A percentile compares a stretch with the other conserved stretches of the same genome.
These are phyloP conservation scores for Kryptolebias ocellatus DNA, from an alignment of 2,797 vertebrate genomes.

Conservation along the genomic window DNA sequence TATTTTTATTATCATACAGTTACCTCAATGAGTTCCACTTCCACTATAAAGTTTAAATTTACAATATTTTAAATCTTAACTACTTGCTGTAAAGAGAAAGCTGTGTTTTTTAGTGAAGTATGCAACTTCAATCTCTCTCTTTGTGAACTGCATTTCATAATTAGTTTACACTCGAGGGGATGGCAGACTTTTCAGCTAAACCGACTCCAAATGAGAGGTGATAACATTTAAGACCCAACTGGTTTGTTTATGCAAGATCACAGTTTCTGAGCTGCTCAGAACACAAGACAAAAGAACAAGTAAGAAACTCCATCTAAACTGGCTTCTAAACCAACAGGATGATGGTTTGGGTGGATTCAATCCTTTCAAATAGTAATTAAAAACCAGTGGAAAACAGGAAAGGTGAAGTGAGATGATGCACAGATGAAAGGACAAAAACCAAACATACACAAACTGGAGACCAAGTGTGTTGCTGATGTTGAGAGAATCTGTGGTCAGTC, in stretches of 20 bases:
- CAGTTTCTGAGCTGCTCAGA: background rate
- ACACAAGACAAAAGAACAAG: background rate
- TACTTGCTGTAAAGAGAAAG: no score
- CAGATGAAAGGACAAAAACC: slow-evolving; percentile 17
- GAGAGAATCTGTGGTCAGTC: slow-evolving; percentile 57
- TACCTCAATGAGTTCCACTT: background rate
- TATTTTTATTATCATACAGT: no score
- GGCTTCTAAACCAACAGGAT: no score
- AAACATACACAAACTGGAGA: slow-evolving; percentile 44
- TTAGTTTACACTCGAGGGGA: no score
- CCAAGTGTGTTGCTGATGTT: slow-evolving; percentile 60
- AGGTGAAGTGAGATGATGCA: background rate
- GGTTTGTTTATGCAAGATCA: no score
- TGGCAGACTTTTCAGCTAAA: no score
- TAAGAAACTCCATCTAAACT: background rate
- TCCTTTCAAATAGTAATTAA: slow-evolving; percentile 19
- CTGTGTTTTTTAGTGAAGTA: no score
- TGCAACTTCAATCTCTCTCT: background rate
- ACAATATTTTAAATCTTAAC: background rate
- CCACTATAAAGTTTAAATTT: background rate
- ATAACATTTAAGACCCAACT: no score
- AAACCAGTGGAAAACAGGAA: background rate
- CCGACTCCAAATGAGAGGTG: no score
- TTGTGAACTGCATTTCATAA: no score
- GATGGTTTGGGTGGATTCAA: slow-evolving; percentile 34